Percentiles rank a stretch among this genome's conserved stretches.
These are phyloP conservation scores for Tiphia femorata DNA, from an alignment of 2,888 invertebrate genomes.

Conservation along the genomic window DNA sequence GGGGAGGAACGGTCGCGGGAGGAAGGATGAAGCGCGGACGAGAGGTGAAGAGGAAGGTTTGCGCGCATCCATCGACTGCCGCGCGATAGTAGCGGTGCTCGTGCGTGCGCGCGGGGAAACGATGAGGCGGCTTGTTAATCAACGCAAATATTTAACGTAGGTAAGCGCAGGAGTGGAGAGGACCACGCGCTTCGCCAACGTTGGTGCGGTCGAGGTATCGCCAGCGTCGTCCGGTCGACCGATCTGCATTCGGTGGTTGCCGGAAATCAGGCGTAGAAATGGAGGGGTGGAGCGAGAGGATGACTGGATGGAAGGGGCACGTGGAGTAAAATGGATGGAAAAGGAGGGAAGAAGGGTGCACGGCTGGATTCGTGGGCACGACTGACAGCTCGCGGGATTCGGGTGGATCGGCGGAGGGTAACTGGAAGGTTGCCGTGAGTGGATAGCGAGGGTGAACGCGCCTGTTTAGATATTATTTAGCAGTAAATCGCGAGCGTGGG, in stretches of 20 bases:
- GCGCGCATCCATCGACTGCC: no score
- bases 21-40: no score
- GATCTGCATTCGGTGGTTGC: slow-evolving; percentile 14
- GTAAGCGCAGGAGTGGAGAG: slow-evolving; percentile 2
- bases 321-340: not conserved
- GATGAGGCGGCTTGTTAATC: slow-evolving; percentile 36
- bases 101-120: not conserved
- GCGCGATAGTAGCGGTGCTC: no score
- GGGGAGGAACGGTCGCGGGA: no score
- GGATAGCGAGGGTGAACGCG: slow-evolving; percentile 34
- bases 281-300: not conserved
- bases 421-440: not conserved
- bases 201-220: slow-evolving; percentile 6
- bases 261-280: slow-evolving; percentile 9
- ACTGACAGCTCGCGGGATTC: no score
- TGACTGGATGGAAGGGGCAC: slow-evolving; percentile 2
- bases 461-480: slow-evolving; percentile 65
- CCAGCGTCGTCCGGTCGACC: slow-evolving; percentile 1
- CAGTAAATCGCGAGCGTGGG: slow-evolving; percentile 59
- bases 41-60: no score
- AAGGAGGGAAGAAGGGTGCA: not conserved
- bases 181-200: slow-evolving; percentile 5
- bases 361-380: not conserved
- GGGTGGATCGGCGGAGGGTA: slow-evolving; percentile 1
- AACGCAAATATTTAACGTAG: slow-evolving; percentile 41